These are phyloP conservation scores for Parus major DNA, from an alignment of 2,113 vertebrate species.

Conservation along the genomic window DNA sequence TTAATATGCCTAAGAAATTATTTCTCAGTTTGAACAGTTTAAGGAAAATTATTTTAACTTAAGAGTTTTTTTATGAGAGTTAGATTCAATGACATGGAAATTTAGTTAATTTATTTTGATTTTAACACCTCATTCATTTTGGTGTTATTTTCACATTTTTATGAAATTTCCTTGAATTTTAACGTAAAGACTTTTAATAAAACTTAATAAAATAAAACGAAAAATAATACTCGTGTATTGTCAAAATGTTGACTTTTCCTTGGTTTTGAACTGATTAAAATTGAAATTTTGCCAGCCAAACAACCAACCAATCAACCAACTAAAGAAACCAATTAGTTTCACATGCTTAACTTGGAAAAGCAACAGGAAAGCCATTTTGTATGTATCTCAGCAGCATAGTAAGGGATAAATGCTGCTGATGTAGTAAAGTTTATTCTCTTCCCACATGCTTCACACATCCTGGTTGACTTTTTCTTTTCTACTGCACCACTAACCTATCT, in stretches of 20 bases:
- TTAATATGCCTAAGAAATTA: background rate
- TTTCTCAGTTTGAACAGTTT: background rate
- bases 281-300: background rate
- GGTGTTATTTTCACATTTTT: background rate
- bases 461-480: background rate
- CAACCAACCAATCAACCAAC: background rate
- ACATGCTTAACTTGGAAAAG: background rate
- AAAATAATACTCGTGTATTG: background rate
- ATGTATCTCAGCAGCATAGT: background rate
- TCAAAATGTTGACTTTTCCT: background rate
- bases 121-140: background rate
- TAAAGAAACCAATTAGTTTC: background rate
- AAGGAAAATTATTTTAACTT: background rate
- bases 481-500: background rate
- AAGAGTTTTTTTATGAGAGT: background rate
- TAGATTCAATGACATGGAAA: background rate
- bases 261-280: background rate
- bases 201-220: background rate
- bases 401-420: background rate
- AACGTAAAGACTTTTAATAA: background rate
- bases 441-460: background rate
- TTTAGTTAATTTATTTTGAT: background rate
- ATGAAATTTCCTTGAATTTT: background rate
- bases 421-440: background rate
- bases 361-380: background rate